Evolutionary conservation across 1,140 invertebrate genomes (phyloP).

Genomic region (Bombus pyrosoma): DNA sequence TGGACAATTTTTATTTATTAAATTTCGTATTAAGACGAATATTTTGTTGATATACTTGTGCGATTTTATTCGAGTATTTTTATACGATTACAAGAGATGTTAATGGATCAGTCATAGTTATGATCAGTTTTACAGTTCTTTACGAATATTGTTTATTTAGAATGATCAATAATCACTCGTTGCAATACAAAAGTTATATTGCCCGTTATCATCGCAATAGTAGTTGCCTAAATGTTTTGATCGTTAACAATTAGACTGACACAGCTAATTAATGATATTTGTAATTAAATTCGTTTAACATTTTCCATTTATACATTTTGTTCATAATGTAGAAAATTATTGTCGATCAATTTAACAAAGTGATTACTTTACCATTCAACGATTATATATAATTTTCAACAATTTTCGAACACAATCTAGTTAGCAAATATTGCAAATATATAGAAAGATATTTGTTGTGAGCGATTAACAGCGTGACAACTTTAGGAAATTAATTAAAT

Average conservation of each 20-base stretch:
- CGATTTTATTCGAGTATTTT: no score
- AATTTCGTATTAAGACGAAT: not conserved
- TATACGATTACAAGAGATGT: no score
- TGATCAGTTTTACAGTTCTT: not conserved
- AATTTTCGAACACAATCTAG: not conserved
- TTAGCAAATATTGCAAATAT: not conserved
- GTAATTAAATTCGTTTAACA: not conserved
- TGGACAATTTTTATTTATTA: no score
- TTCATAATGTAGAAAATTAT: not conserved
- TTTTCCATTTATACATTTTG: not conserved
- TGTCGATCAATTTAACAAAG: not conserved
- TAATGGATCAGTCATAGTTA: not conserved
- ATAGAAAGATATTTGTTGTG: not conserved
- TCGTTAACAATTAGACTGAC: not conserved
- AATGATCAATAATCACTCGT: not conserved
- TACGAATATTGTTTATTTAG: no score
- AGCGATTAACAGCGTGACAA: not conserved
- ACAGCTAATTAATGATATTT: no score
- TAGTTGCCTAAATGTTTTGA: not conserved
- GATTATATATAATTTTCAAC: not conserved
- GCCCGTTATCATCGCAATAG: no score
- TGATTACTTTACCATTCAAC: not conserved
- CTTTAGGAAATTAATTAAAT: constrained; percentile 27
- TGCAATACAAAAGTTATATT: not conserved
- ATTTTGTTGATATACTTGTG: not conserved